Evolutionary conservation across 2,113 vertebrate species (phyloP).

Genomic region (Trachemys scripta): DNA sequence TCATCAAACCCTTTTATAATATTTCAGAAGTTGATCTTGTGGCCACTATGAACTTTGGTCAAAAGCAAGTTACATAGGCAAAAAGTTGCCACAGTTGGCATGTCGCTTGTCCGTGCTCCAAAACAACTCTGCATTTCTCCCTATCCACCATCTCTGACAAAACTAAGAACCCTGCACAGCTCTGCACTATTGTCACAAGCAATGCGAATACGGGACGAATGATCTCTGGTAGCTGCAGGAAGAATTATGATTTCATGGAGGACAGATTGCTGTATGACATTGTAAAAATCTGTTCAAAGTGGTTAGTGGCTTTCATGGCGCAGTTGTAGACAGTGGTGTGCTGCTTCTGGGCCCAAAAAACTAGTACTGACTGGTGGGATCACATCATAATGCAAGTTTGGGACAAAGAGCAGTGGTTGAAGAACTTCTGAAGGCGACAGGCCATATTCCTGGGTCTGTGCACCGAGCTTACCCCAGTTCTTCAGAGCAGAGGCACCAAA

Average conservation of each 20-base stretch:
- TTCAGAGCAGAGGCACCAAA: neutral
- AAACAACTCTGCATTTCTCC: neutral
- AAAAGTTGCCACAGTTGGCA: neutral
- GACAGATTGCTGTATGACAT: neutral
- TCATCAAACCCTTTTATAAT: neutral
- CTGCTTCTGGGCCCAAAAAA: neutral
- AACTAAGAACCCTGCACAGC: neutral
- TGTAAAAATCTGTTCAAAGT: no score
- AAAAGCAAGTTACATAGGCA: neutral
- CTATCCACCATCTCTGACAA: neutral
- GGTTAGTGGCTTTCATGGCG: neutral
- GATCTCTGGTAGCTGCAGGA: neutral
- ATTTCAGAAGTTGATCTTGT: accelerated
- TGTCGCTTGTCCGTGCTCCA: neutral
- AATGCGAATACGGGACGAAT: neutral
- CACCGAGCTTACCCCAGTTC: neutral
- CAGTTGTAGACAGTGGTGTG: neutral
- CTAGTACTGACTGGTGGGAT: neutral
- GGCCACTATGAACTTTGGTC: neutral
- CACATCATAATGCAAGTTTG: neutral
- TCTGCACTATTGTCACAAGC: neutral
- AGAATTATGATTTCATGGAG: neutral
- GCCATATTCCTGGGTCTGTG: neutral
- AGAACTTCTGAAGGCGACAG: neutral
- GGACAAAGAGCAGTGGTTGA: neutral